A percentile compares a stretch with the other conserved stretches of the same genome.
Conservation (phyloP, 1,140 invertebrate species). For the Nymphalis io region DNA sequence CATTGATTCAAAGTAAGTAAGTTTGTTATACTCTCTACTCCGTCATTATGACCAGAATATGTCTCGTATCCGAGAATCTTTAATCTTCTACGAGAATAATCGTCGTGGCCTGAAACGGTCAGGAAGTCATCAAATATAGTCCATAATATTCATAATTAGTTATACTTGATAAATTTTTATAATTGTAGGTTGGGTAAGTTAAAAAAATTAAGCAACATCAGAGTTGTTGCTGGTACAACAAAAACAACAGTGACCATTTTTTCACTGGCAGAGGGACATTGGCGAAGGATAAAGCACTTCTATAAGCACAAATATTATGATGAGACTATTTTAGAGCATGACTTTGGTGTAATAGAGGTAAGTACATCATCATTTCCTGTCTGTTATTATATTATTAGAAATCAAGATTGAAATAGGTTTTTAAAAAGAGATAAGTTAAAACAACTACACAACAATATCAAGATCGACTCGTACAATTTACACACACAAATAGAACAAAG, state of each 20-base stretch:
- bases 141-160: too few species aligned
- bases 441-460: too few species aligned
- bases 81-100: background rate
- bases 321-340: conserved; percentile 29
- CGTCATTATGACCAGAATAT: too few species aligned
- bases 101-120: too few species aligned
- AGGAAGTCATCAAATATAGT: too few species aligned
- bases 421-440: too few species aligned
- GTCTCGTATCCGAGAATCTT: too few species aligned
- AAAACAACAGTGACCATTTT: conserved; percentile 18
- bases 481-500: too few species aligned
- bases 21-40: too few species aligned
- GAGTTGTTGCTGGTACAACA: conserved; percentile 40
- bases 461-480: too few species aligned
- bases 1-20: conserved; percentile 33
- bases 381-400: too few species aligned
- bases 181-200: conserved; percentile 16
- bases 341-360: conserved; percentile 44
- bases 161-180: background rate
- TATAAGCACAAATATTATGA: conserved; percentile 41
- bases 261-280: conserved; percentile 31
- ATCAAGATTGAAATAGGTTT: too few species aligned
- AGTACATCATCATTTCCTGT: conserved; percentile 10
- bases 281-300: conserved; percentile 34
- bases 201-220: conserved; percentile 16